Evolutionary conservation across 2,113 vertebrate species (phyloP).

Genomic region (Podocnemis expansa): DNA sequence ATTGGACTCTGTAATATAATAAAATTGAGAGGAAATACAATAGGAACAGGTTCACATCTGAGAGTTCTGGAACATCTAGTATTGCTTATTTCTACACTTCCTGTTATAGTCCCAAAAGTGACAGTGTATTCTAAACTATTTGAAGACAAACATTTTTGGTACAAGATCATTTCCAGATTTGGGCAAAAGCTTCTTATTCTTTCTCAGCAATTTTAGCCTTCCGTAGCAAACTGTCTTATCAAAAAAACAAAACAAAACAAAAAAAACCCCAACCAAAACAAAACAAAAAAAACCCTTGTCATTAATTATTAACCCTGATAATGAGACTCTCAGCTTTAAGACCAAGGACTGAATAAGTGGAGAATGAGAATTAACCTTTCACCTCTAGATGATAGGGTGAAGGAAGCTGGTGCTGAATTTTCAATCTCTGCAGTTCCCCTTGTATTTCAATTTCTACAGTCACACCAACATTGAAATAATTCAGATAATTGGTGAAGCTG

Average conservation of each 20-base stretch:
- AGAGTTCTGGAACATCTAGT: neutral
- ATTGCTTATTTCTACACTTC: neutral
- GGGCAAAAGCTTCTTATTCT: neutral
- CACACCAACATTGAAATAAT: neutral
- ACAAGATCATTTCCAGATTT: neutral
- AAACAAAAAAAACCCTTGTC: neutral
- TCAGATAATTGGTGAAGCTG: neutral
- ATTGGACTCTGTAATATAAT: neutral
- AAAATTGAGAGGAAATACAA: neutral
- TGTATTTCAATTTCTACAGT: neutral
- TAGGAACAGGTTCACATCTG: slow-evolving; percentile 9
- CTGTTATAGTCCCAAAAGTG: neutral
- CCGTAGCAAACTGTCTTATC: too few relatives aligned
- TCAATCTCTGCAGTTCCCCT: neutral
- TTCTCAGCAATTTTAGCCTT: neutral
- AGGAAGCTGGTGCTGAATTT: neutral
- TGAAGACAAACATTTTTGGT: neutral
- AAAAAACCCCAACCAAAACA: too few relatives aligned
- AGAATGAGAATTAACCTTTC: neutral
- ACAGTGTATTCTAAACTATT: neutral
- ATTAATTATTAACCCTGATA: neutral
- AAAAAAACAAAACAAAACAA: too few relatives aligned
- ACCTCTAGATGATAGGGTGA: neutral
- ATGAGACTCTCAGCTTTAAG: neutral
- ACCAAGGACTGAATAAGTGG: neutral